These are phyloP conservation scores for Melanargia galathea DNA, from an alignment of 2,888 invertebrate species.

Conservation along the genomic window DNA sequence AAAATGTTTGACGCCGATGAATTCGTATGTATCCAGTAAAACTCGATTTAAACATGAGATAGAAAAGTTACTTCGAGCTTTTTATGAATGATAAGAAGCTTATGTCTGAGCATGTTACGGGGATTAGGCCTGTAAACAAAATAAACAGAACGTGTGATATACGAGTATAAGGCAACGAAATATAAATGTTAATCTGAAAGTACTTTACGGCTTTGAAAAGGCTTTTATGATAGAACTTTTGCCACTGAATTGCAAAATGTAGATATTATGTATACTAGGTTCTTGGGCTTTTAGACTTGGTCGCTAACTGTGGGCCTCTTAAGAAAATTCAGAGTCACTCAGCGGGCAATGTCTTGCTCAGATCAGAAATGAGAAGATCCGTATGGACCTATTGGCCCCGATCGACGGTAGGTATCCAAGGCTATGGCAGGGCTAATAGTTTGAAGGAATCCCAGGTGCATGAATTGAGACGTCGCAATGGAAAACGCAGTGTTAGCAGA, in stretches of 20 bases:
- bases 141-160: slow-evolving; percentile 1
- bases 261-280: not conserved
- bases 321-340: no score
- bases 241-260: not conserved
- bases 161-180: not conserved
- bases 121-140: slow-evolving; percentile 4
- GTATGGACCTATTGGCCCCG: no score
- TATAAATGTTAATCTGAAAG: slow-evolving; percentile 7
- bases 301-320: no score
- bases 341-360: no score
- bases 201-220: slow-evolving; percentile 1
- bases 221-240: not conserved
- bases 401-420: no score
- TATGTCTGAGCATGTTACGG: slow-evolving; percentile 9
- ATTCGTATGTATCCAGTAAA: not conserved
- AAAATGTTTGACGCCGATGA: no score
- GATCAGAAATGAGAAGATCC: no score
- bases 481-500: no score
- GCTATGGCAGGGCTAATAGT: no score
- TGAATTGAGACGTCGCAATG: no score
- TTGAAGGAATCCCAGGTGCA: no score
- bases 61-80: slow-evolving; percentile 12
- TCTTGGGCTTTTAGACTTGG: no score
- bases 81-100: slow-evolving; percentile 20
- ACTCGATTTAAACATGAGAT: slow-evolving; percentile 2